These are phyloP conservation scores for Spheniscus humboldti DNA, from an alignment of 2,797 vertebrate genomes.

Conservation along the genomic window DNA sequence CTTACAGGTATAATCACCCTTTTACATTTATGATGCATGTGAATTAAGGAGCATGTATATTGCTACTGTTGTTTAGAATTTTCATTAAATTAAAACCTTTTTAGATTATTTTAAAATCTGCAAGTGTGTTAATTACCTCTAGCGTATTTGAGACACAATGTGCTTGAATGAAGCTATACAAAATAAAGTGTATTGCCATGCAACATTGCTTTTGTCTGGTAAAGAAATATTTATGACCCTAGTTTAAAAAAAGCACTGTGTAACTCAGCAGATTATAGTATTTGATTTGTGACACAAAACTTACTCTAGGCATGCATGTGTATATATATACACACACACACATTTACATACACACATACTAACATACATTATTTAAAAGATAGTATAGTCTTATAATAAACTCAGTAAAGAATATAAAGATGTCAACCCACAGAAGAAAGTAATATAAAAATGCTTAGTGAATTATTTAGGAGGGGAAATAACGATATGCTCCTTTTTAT, in stretches of 20 bases:
- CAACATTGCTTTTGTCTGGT: not conserved
- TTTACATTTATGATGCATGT: not conserved
- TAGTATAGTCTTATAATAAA: not conserved
- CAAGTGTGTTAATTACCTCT: not conserved
- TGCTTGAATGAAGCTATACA: not conserved
- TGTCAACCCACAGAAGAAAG: not conserved
- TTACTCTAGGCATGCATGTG: not conserved
- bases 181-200: slow-evolving; percentile 1
- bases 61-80: not conserved
- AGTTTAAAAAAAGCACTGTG: not conserved
- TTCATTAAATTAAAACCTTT: not conserved
- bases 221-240: not conserved
- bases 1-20: not conserved
- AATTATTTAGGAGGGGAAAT: not conserved
- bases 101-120: not conserved
- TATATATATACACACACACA: not conserved
- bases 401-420: not conserved
- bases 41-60: not conserved
- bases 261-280: not conserved
- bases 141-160: not conserved
- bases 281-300: not conserved
- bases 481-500: not conserved
- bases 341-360: not conserved
- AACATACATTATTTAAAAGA: not conserved
- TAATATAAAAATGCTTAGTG: not conserved